Evolutionary conservation across 2,888 invertebrate genomes (phyloP).

Genomic region (Scaptodrosophila latifasciaeformis): DNA sequence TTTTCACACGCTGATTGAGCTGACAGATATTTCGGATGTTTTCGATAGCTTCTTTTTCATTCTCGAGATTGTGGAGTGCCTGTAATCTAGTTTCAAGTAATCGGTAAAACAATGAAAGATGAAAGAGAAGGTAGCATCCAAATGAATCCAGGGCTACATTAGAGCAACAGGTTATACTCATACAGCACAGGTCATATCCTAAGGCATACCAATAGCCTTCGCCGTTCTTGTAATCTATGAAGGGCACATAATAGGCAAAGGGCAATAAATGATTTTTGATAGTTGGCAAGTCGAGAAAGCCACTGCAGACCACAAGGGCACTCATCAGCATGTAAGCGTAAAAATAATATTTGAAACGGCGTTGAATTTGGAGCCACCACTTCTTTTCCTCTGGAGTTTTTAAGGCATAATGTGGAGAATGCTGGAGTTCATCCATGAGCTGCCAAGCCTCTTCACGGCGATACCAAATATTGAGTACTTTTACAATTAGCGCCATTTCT

Average conservation of each 20-base stretch:
- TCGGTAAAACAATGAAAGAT: slow-evolving; percentile 53
- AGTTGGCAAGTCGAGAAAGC: slow-evolving; percentile 35
- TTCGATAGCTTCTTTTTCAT: slow-evolving; percentile 7
- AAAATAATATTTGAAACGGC: slow-evolving; percentile 36
- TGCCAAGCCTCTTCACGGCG: slow-evolving; percentile 30
- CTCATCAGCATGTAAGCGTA: slow-evolving; percentile 34
- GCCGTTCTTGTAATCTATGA: too few relatives aligned
- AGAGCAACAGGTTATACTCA: slow-evolving; percentile 47
- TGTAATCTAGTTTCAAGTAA: slow-evolving; percentile 57
- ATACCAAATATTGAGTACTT: slow-evolving; percentile 60
- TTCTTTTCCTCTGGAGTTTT: slow-evolving; percentile 28
- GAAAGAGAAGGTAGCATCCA: slow-evolving; percentile 62
- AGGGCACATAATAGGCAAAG: slow-evolving; percentile 65
- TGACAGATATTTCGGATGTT: slow-evolving; percentile 31
- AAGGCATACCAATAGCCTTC: slow-evolving; percentile 52
- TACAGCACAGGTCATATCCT: slow-evolving; percentile 45
- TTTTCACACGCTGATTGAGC: slow-evolving; percentile 35
- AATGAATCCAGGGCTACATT: slow-evolving; percentile 59
- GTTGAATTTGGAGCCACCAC: slow-evolving; percentile 48
- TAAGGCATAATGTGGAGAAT: slow-evolving; percentile 23
- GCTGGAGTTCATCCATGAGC: slow-evolving; percentile 42
- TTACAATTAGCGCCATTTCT: slow-evolving; percentile 49
- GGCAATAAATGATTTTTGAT: slow-evolving; percentile 52
- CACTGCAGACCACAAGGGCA: slow-evolving; percentile 33
- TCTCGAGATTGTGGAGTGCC: slow-evolving; percentile 11